Conservation (phyloP, 2,888 invertebrate species). For the Eutolmus rufibarbis region DNA sequence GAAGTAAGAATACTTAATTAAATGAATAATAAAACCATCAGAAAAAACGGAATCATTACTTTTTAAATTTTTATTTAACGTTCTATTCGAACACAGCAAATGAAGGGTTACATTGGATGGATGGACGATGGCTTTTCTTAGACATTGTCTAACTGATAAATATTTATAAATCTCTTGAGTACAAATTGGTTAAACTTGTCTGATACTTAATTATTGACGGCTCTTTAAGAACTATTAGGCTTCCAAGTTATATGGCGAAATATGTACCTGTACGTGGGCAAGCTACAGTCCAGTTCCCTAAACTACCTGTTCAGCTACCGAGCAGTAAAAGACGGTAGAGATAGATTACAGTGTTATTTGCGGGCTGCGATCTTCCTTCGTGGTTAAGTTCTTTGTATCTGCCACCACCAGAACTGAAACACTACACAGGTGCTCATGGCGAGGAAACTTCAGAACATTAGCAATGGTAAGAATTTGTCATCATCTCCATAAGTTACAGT, state of each 20-base stretch:
- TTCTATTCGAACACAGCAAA: too few species aligned
- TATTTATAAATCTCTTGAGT: too few species aligned
- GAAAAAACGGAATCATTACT: background rate
- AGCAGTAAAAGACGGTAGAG: background rate
- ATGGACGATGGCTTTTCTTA: too few species aligned
- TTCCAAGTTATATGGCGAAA: background rate
- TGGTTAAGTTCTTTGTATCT: background rate
- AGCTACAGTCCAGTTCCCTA: background rate
- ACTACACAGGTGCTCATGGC: background rate
- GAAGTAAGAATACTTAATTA: too few species aligned
- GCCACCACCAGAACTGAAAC: background rate
- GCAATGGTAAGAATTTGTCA: conserved; percentile 17
- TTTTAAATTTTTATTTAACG: too few species aligned
- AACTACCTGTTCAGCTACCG: background rate
- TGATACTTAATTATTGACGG: too few species aligned
- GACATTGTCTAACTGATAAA: too few species aligned
- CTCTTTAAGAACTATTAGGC: background rate
- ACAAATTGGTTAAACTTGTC: background rate
- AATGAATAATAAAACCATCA: too few species aligned
- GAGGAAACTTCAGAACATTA: background rate
- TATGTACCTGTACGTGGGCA: background rate
- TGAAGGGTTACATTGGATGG: too few species aligned
- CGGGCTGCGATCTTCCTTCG: background rate
- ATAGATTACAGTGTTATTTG: background rate
- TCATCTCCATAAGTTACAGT: background rate